Evolutionary conservation across 2,888 invertebrate species (phyloP), one percentile per base, ranked within the genome.

Genomic region (Tipula lateralis): DNA sequence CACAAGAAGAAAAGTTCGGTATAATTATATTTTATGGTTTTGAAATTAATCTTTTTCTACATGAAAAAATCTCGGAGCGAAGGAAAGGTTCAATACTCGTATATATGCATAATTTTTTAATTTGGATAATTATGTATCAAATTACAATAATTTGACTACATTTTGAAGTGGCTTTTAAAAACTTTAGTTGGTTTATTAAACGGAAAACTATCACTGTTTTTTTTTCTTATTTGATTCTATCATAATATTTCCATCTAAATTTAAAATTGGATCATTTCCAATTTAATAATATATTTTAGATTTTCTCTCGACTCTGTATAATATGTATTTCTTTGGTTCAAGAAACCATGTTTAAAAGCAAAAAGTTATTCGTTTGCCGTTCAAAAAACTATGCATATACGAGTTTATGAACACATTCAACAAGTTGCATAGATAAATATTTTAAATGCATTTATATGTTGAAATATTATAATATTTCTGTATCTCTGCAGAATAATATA

Each of bases 181-280:
- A 19, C 44, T 44, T n/a, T n/a, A 1, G 66, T 66, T 66, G 66
- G 19, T 66, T 66, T 66, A 66, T 24, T 24, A 19, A 66, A 66
- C 9, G 19, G 24, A 66, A 24, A 66, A 24, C 24, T 66, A 66
- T 24, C 66, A 66, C 24, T 66, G 24, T 24, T 9, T 0, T 66
- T 66, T 66, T 24, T 24, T 66, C 9, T 66, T 13, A 19, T 66
- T 66, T 66, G 24, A 66, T 66, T 66, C 24, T 66, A 24, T 24
- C 66, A 66, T 66, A 66, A 66, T 66, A 66, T 9, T 66, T 66
- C 66, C 66, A 66, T 66, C 66, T 66, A 66, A 66, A 66, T 66
- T 66, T 66, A 66, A 66, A 66, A 66, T 50, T 24, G 66, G 66
- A 66, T 12, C 9, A 24, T 66, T 66, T 66, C 66, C 66, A 66